These are phyloP conservation scores for Ornithoptera alexandrae DNA, from an alignment of 2,888 invertebrate species.

Conservation along the genomic window DNA sequence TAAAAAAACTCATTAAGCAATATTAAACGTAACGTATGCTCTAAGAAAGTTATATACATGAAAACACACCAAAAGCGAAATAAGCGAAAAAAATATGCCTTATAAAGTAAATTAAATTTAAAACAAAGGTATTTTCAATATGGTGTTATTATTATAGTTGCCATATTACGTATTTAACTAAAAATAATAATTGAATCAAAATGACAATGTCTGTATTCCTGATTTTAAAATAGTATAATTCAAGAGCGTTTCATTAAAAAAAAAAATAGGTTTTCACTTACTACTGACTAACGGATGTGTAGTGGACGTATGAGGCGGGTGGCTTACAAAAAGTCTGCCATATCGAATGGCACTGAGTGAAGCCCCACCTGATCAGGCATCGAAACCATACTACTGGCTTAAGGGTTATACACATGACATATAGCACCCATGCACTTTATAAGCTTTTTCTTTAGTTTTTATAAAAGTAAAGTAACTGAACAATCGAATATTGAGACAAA, in stretches of 20 bases:
- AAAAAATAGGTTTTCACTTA: not conserved
- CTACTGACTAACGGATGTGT: constrained; percentile 2
- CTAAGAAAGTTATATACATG: constrained; percentile 12
- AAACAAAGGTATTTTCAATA: not conserved
- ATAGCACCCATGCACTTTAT: not conserved
- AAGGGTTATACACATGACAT: constrained; percentile 35
- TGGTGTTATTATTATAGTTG: no score
- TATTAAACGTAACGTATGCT: constrained; percentile 1
- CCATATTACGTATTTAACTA: no score
- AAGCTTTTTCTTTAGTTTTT: constrained; percentile 6
- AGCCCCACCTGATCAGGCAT: constrained; percentile 44
- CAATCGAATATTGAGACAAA: not conserved
- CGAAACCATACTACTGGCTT: constrained; percentile 73
- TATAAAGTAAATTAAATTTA: not conserved
- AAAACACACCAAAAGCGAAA: not conserved
- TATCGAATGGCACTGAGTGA: constrained; percentile 47
- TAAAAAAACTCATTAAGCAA: not conserved
- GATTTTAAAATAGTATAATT: no score
- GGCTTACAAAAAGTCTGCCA: constrained; percentile 30
- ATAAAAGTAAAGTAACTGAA: not conserved
- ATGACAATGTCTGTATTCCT: no score
- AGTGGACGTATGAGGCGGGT: constrained; percentile 45
- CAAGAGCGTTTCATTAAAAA: no score
- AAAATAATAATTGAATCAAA: no score
- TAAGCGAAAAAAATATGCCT: not conserved